A percentile compares a stretch with the other conserved stretches of the same genome.
Conservation (phyloP, 2,888 invertebrate species). For the Orchesellides sinensis region DNA sequence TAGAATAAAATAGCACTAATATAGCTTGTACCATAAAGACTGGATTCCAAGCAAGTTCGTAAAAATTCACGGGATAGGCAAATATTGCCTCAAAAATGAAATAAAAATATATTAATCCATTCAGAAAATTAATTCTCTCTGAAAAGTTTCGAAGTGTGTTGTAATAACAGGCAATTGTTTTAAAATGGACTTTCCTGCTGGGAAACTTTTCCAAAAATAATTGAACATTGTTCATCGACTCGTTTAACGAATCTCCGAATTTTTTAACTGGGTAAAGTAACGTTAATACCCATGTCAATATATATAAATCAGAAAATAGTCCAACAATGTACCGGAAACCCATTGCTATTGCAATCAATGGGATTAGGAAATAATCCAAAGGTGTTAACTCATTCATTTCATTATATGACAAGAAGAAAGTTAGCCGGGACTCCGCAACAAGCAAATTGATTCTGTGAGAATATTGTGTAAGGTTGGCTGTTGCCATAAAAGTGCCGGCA, state of each 20-base stretch:
- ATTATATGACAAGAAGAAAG: slow-evolving; percentile 7
- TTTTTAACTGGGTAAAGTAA: neutral
- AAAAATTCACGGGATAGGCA: slow-evolving; percentile 38
- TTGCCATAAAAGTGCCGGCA: neutral
- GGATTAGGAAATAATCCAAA: neutral
- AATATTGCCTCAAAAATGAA: slow-evolving; percentile 23
- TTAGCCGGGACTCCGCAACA: neutral
- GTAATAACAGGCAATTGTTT: neutral
- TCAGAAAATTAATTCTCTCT: neutral
- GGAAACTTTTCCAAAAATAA: neutral
- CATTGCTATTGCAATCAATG: neutral
- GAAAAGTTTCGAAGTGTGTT: slow-evolving; percentile 15
- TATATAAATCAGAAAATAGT: slow-evolving; percentile 10
- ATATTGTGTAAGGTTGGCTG: too few relatives aligned
- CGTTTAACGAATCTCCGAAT: neutral
- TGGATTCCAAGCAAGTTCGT: slow-evolving; percentile 26
- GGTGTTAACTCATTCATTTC: neutral
- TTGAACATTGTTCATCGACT: neutral
- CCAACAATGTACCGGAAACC: slow-evolving; percentile 5
- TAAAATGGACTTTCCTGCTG: neutral
- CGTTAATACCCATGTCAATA: slow-evolving; percentile 7
- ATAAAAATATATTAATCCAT: neutral
- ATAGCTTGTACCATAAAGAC: neutral
- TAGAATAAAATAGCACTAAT: slow-evolving; percentile 12
- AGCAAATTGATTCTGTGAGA: neutral